These are phyloP conservation scores for Xestia xanthographa DNA, from an alignment of 2,888 invertebrate genomes.

Conservation along the genomic window DNA sequence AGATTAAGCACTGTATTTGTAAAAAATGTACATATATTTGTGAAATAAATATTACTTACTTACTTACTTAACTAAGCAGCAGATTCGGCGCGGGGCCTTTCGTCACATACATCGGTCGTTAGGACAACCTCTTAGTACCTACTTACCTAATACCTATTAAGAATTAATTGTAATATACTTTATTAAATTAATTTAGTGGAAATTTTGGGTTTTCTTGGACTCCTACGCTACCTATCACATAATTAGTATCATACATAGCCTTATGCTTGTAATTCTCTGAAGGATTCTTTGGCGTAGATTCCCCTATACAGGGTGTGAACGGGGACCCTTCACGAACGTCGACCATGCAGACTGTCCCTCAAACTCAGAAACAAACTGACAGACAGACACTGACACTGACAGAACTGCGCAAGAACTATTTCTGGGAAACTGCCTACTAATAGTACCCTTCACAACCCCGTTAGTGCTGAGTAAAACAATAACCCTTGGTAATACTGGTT, in stretches of 20 bases:
- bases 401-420: too few relatives aligned
- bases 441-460: too few relatives aligned
- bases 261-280: background rate
- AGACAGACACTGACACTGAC: too few relatives aligned
- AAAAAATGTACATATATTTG: too few relatives aligned
- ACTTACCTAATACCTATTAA: background rate
- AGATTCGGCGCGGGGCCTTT: conserved; percentile 6
- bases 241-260: background rate
- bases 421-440: too few relatives aligned
- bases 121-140: background rate
- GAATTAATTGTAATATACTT: background rate
- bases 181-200: conserved; percentile 1
- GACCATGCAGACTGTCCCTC: too few relatives aligned
- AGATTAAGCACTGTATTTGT: too few relatives aligned
- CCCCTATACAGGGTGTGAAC: too few relatives aligned
- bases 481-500: too few relatives aligned
- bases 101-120: conserved; percentile 11
- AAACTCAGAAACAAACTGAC: too few relatives aligned
- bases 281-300: background rate
- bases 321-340: background rate
- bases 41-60: too few relatives aligned
- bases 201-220: background rate
- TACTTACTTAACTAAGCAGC: background rate
- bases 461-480: too few relatives aligned
- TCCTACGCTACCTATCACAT: background rate